Evolutionary conservation across 2,797 vertebrate species (phyloP), one percentile per base, ranked within the genome.

Genomic region (Eulemur mongoz): DNA sequence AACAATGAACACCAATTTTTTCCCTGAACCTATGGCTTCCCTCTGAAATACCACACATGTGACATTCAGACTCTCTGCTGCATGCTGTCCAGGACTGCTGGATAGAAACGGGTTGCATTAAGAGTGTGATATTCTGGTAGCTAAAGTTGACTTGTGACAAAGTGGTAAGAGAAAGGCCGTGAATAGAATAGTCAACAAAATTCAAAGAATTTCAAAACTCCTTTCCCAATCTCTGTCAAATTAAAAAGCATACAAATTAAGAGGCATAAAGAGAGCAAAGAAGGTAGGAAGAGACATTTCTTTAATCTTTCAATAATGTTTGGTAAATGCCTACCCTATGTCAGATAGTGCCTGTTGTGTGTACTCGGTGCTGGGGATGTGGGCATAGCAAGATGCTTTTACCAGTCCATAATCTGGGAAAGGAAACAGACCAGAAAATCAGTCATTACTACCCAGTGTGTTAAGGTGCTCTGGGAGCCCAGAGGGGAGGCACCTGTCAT

Each of bases 191-290:
- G 79, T 1, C 91, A 52, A 92, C 83, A 35, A 43, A 94, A 38
- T 38, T 17, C 65, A 78, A 54, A 79, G 72, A 94, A 85, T 81
- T 97, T 59, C 86, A 50, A 91, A 96, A 91, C 63, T 92, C 35
- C 40, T 93, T 86, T 92, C 72, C 69, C 48, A 81, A 61, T 59
- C 75, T 87, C 38, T 52, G 40, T 69, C 85, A 65, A 79, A 90
- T 72, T 76, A 50, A 93, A 96, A 95, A 92, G 22, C 45, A 45
- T 57, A 45, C 32, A 87, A 40, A 86, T 48, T 63, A 73, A 75
- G 61, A 91, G 45, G 48, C 30, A 92, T 82, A 78, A 81, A 90
- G 35, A 91, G 50, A 88, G 32, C 45, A 78, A 82, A 20, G 67
- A 86, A 65, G 50, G 50, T 22, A 91, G 48, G 32, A 35, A 79